These are phyloP conservation scores for Accipiter cooperii DNA, from an alignment of 2,113 vertebrate genomes.

Conservation along the genomic window DNA sequence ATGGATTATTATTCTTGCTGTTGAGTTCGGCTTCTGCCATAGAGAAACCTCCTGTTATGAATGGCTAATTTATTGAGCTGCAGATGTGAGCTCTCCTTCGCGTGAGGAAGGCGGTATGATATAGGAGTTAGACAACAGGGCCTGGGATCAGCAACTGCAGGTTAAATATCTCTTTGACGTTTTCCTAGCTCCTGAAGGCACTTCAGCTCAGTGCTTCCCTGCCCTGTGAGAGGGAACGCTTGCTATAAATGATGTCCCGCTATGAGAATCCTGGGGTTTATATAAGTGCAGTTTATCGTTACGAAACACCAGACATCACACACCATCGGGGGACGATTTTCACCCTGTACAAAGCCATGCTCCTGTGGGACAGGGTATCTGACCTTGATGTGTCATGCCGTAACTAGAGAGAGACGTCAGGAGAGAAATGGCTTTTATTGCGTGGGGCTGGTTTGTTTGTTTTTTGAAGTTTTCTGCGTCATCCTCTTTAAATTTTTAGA, in stretches of 20 bases:
- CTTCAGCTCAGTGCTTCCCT: background rate
- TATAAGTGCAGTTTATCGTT: background rate
- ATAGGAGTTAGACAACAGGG: background rate
- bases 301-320: background rate
- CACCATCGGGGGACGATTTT: background rate
- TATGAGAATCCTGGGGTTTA: background rate
- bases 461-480: constrained; percentile 46
- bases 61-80: constrained; percentile 12
- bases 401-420: constrained; percentile 10
- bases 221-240: background rate
- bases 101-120: background rate
- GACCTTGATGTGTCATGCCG: constrained; percentile 40
- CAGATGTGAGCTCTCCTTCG: constrained; percentile 11
- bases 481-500: constrained; percentile 56
- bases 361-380: constrained; percentile 25
- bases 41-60: background rate
- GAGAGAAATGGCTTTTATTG: constrained; percentile 45
- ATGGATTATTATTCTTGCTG: constrained; percentile 35
- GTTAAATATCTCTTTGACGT: background rate
- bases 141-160: background rate
- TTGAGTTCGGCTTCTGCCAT: constrained; percentile 13
- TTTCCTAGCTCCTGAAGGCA: background rate
- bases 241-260: background rate
- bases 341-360: background rate
- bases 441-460: background rate